These are phyloP conservation scores for Apogon talboti DNA, from an alignment of 2,797 vertebrate genomes.

Conservation along the genomic window DNA sequence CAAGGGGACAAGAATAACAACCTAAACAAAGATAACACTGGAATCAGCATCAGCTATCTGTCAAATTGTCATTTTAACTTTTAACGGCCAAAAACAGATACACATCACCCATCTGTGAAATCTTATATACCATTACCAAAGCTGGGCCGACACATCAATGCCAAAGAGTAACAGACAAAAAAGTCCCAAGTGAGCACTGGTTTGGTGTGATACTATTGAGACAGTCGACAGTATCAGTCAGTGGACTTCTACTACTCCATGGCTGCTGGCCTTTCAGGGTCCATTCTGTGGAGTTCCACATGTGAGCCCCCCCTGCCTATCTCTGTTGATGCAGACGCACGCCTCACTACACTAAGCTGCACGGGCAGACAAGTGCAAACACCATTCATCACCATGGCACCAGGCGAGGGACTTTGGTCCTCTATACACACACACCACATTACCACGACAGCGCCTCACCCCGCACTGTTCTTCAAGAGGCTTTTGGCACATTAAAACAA, in stretches of 20 bases:
- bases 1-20: too few relatives aligned
- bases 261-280: constrained; percentile 16
- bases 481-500: constrained; percentile 45
- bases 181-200: background rate
- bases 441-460: constrained; percentile 47
- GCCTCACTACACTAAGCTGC: constrained; percentile 60
- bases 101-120: too few relatives aligned
- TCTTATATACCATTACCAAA: too few relatives aligned
- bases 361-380: constrained; percentile 70
- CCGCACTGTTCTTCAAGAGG: constrained; percentile 24
- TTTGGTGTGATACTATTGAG: background rate
- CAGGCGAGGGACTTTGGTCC: constrained; percentile 60
- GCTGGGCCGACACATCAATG: too few relatives aligned
- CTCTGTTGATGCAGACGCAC: constrained; percentile 53
- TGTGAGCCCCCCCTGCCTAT: constrained; percentile 14
- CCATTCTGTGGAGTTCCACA: constrained; percentile 14
- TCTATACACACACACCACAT: constrained; percentile 38
- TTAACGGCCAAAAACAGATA: too few relatives aligned
- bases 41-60: too few relatives aligned
- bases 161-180: too few relatives aligned
- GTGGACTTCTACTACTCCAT: background rate
- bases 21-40: too few relatives aligned
- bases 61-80: too few relatives aligned
- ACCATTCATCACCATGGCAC: constrained; percentile 71
- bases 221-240: background rate